Conservation (phyloP, 2,888 invertebrate genomes). For the Hydroisotoma schaefferi region DNA sequence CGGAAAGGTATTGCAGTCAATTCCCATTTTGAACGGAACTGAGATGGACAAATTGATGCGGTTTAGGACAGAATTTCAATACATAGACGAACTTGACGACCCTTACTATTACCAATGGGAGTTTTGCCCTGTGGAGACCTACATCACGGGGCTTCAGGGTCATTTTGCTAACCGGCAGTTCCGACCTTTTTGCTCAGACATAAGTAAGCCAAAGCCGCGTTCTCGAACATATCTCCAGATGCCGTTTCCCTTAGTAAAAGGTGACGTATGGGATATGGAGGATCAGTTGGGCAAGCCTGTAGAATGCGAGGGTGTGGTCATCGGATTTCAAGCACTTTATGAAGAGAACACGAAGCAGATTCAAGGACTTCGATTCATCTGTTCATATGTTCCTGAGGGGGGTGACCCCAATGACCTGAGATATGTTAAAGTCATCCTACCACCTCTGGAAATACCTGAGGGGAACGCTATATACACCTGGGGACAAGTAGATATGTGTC, state of each 20-base stretch:
- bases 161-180: background rate
- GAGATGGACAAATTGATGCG: no score
- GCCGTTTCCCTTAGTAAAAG: background rate
- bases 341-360: background rate
- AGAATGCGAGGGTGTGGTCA: background rate
- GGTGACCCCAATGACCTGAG: background rate
- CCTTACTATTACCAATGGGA: background rate
- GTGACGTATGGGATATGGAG: background rate
- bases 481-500: background rate
- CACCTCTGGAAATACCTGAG: no score
- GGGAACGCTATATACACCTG: no score
- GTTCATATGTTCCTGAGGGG: background rate
- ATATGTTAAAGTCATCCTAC: background rate
- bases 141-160: background rate
- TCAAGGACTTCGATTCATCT: conserved; percentile 5
- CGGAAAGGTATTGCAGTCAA: no score
- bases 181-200: background rate
- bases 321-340: conserved; percentile 5
- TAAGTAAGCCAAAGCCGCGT: no score
- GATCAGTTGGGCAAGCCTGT: background rate
- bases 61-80: no score
- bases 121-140: background rate
- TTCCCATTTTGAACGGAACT: no score
- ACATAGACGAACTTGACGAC: background rate
- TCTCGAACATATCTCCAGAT: background rate